Percentiles rank a stretch among this genome's conserved stretches.
Evolutionary conservation across 2,797 vertebrate species (phyloP).

Genomic region (Alauda arvensis): DNA sequence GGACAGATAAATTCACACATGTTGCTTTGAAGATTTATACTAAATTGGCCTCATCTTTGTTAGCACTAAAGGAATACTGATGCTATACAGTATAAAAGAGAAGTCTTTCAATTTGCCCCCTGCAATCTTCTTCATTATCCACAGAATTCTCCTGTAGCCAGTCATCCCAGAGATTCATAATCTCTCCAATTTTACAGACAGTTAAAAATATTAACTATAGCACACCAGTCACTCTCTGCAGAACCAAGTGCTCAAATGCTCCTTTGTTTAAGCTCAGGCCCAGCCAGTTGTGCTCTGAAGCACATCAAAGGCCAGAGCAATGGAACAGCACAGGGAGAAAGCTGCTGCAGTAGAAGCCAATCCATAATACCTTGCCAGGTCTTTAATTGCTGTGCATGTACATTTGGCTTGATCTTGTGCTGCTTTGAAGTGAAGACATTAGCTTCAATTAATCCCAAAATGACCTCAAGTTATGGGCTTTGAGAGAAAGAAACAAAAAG

Average conservation of each 20-base stretch:
- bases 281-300: conserved; percentile 11
- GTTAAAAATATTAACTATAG: conserved; percentile 26
- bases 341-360: not conserved
- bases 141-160: conserved; percentile 33
- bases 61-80: conserved; percentile 37
- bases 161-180: conserved; percentile 3
- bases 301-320: conserved; percentile 39
- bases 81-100: not conserved
- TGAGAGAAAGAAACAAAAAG: not conserved
- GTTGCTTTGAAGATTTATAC: conserved; percentile 52
- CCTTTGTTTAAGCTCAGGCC: conserved; percentile 13
- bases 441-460: conserved; percentile 47
- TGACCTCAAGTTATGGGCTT: not conserved
- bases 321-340: not conserved
- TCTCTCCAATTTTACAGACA: conserved; percentile 22
- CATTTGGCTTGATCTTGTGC: conserved; percentile 27
- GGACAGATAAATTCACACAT: conserved; percentile 51
- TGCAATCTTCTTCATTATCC: conserved; percentile 53
- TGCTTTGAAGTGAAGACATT: conserved; percentile 50
- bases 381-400: conserved; percentile 34
- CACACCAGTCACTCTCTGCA: conserved; percentile 1
- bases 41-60: conserved; percentile 50
- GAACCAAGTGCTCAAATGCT: not conserved
- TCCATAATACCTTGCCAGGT: conserved; percentile 31
- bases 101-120: conserved; percentile 51